Base-by-base conservation (phyloP, 2,113 vertebrate species). In the Perca schrenkii region DNA sequence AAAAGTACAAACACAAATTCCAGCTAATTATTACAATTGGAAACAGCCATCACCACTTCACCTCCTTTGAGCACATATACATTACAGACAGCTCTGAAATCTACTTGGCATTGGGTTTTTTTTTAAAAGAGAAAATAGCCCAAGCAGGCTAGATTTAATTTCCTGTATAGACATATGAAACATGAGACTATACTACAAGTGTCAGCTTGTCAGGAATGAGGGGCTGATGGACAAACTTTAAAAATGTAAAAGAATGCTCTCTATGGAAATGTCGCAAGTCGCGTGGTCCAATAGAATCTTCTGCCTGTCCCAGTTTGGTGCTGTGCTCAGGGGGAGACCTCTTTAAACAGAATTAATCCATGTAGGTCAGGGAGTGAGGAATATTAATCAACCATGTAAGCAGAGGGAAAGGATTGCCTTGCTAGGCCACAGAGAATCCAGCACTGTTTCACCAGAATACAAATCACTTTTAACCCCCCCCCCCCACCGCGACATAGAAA, bases 311-410 rank as follows among this genome's bases (percentile, higher is more conserved):
- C 77, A 82, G 54, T 82, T 85, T 74, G 67, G 46, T 69, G 50
- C 21, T 40, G 25, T 13, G 58, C 66, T 80, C 14, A 47, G 40
- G 58, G 66, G 52, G 66, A 47, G 74, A 36, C 72, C 61, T 89
- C 80, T 86, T 84, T 60, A 77, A 82, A 86, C 78, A 83, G 75
- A 87, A 87, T 86, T 66, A 83, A 86, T 74, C 62, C 64, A 89
- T 89, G 86, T 71, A 62, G 87, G 61, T 89, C 83, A 84, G 84
- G 25, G 50, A 86, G 57, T 67, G 61, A 66, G 63, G 65, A 90
- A 85, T 86, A 75, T 82, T 90, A 88, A 89, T 87, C 80, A 86
- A 78, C 52, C 69, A 77, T 71, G 66, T 63, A 54, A 79, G 65
- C 4, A 58, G 52, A 54, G 47, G 50, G 47, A 76, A 63, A 83